Evolutionary conservation across 2,113 vertebrate genomes (phyloP), one percentile per base, ranked within the genome.

Genomic region (Morone saxatilis): DNA sequence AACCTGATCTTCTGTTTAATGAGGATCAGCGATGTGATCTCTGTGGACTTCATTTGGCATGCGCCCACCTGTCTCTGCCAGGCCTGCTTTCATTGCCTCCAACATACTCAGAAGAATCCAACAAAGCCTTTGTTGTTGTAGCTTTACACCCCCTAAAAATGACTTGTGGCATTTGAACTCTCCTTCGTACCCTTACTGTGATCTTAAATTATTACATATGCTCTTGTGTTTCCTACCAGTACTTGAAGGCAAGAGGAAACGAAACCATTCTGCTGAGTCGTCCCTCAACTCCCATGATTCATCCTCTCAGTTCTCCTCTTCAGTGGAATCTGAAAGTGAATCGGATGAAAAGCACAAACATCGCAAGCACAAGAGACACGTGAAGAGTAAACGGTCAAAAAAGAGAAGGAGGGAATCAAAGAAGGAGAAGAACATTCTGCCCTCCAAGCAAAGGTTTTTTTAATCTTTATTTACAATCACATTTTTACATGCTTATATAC

Each of bases 241-340:
- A 67, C 92, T 97, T 80, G 96, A 97, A 92, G 96, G 96, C 86
- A 97, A 96, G 90, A 96, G 94, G 89, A 97, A 95, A 84, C 94
- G 96, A 19, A 85, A 90, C 1, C 92, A 95, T 91, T 96, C 94
- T 63, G 96, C 96, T 0, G 96, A 96, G 60, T 96, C 96, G 25
- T 97, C 96, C 57, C 92, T 90, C 73, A 94, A 94, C 88, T 96
- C 92, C 57, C 95, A 73, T 0, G 90, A 93, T 40, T 91, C 89
- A 0, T 92, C 95, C 10, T 96, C 96, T 51, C 95, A 94, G 40
- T 95, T 91, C 68, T 95, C 96, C 41, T 96, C 95, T 1, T 96
- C 96, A 0, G 94, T 90, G 9, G 97, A 97, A 60, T 97, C 96
- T 12, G 96, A 96, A 80, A 93, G 83, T 45, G 97, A 98, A 79